Base-by-base conservation (phyloP, 2,888 invertebrate genomes). In the Drosophila phalerata region DNA sequence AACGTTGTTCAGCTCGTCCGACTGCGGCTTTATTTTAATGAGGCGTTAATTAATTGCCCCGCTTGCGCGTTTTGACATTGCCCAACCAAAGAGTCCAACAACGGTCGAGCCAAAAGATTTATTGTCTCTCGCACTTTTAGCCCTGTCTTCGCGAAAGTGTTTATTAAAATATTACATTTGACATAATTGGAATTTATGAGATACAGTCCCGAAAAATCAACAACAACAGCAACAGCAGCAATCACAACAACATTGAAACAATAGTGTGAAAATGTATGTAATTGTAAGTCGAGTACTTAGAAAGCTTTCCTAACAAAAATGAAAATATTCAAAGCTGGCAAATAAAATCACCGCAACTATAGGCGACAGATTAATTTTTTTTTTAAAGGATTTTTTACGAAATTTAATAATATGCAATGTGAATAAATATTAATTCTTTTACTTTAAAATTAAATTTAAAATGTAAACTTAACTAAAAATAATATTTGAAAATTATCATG, bases 101-200 rank as follows among this genome's bases (percentile, higher is more conserved):
- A 52, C 53, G 60, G 69, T 40, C 70, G 62, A 48, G 66, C 62
- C 60, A 57, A 73, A 77, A 89, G 87, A 88, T 88, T 88, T 88
- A 88, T 87, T 74, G 67, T 67, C 60, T 64, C 66, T 65, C 52
- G 67, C 77, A 52, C 60, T 70, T 47, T 73, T 64, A 61, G 58
- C 57, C 69, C 67, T 72, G 87, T 81, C 77, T 73, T 64, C 62
- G 73, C 74, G 75, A 83, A 85, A 86, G 82, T 89, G 91, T 91
- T 91, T 91, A 91, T 91, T 91, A 91, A 91, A 90, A 89, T 88
- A 90, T 91, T 87, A 91, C 85, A 91, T 88, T 91, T 91, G 91
- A 91, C 91, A 91, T 91, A 91, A 91, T 91, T 91, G 90, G 88
- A 88, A 91, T 90, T 90, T 90, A 90, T 90, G 88, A 58, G 78